Conservation (phyloP, 92 coral and sea anemone genomes). For the Montipora capitata region DNA sequence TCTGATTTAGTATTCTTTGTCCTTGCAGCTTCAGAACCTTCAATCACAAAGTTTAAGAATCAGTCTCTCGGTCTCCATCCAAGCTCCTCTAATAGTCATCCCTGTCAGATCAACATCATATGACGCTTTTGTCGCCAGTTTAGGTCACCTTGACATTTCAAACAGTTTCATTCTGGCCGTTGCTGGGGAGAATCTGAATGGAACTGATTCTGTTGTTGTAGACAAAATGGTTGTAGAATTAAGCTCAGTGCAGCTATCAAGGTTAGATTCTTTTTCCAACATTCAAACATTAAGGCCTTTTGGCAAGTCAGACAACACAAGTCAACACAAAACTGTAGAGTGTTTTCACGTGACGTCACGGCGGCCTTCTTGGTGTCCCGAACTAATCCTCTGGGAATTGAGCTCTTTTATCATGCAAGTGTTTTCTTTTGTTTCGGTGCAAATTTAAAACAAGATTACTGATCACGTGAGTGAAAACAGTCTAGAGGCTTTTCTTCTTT, state of each 20-base stretch:
- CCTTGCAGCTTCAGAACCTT: conserved; percentile 87
- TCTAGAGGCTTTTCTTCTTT: too few relatives aligned
- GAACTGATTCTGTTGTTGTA: conserved; percentile 88
- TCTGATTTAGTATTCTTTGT: background rate
- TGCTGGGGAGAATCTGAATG: conserved; percentile 74
- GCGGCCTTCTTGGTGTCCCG: too few relatives aligned
- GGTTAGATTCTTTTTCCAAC: conserved; percentile 50
- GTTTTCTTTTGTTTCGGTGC: too few relatives aligned
- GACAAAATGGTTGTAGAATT: conserved; percentile 94
- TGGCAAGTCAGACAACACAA: too few relatives aligned
- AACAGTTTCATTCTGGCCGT: conserved; percentile 84
- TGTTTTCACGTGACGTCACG: too few relatives aligned
- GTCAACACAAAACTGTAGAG: too few relatives aligned
- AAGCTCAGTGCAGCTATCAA: conserved; percentile 89
- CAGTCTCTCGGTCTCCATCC: conserved; percentile 89
- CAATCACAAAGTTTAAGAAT: conserved; percentile 90
- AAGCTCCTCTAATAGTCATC: conserved; percentile 92
- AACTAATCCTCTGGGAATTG: too few relatives aligned
- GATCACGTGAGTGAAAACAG: too few relatives aligned
- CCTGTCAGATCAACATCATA: conserved; percentile 90
- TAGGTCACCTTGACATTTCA: conserved; percentile 88
- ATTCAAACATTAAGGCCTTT: too few relatives aligned
- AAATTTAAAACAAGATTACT: too few relatives aligned
- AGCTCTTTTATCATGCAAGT: too few relatives aligned
- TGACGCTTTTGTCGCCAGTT: conserved; percentile 91